phyloP scores from a whole-genome alignment of 2,113 vertebrate species.

The Guaruba guarouba region DNA sequence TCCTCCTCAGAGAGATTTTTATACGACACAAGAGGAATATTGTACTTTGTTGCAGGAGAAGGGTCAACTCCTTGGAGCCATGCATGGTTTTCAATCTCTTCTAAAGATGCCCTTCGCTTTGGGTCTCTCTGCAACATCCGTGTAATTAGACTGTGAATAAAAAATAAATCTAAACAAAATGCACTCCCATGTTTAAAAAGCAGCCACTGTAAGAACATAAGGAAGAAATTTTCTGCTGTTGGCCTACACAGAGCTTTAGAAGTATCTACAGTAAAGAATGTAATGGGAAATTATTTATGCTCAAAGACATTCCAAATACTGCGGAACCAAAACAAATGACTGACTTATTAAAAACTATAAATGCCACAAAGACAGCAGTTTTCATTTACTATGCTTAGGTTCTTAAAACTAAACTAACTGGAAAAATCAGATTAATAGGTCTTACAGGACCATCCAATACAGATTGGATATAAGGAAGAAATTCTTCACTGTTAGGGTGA shows the following conservation, averaged over 20 bases:
- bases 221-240: not conserved
- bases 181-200: not conserved
- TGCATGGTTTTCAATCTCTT: constrained; percentile 91
- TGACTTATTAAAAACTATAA: not conserved
- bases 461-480: too few relatives aligned
- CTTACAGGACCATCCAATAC: not conserved
- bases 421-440: too few relatives aligned
- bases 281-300: not conserved
- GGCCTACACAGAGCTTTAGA: not conserved
- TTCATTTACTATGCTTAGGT: not conserved
- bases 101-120: constrained; percentile 89
- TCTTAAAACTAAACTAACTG: too few relatives aligned
- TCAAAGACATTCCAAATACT: not conserved
- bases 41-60: constrained; percentile 95
- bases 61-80: constrained; percentile 98
- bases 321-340: not conserved
- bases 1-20: constrained; percentile 96
- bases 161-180: constrained; percentile 31
- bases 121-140: constrained; percentile 97
- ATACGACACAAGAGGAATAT: constrained; percentile 93
- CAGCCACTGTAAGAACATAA: not conserved
- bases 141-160: constrained; percentile 86
- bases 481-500: too few relatives aligned
- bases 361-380: not conserved
- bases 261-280: not conserved